These are phyloP conservation scores for Ambastaia sidthimunki DNA, from an alignment of 2,797 vertebrate genomes.

Conservation along the genomic window DNA sequence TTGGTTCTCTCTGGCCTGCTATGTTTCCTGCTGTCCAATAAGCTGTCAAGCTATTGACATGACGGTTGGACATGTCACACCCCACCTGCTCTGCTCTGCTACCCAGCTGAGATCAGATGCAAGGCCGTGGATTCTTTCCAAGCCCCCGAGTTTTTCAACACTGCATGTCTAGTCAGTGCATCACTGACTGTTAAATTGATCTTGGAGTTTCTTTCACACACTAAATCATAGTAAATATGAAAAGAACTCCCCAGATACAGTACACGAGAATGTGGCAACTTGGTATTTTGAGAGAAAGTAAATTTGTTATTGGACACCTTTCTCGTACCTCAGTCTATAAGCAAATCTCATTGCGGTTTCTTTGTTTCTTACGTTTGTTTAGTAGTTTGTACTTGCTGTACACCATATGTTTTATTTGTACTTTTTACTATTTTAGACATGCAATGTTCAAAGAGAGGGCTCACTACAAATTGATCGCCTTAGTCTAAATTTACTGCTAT, in stretches of 20 bases:
- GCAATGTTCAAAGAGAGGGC: too few relatives aligned
- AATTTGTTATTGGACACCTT: not conserved
- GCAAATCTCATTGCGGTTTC: not conserved
- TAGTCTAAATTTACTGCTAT: too few relatives aligned
- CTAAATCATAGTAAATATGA: not conserved
- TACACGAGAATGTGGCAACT: not conserved
- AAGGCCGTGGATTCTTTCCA: constrained; percentile 44
- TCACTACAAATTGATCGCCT: not conserved
- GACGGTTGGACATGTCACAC: constrained; percentile 60
- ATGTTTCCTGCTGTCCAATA: constrained; percentile 66
- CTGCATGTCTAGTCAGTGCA: not conserved
- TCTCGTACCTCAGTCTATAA: not conserved
- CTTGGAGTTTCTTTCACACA: constrained; percentile 14
- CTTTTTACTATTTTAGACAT: too few relatives aligned
- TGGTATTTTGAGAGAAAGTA: not conserved
- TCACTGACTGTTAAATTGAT: constrained; percentile 1
- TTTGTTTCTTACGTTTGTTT: not conserved
- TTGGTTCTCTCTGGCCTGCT: constrained; percentile 63
- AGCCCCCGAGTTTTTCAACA: constrained; percentile 16
- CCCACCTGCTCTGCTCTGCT: constrained; percentile 58
- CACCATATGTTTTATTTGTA: not conserved
- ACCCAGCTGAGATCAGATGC: constrained; percentile 57
- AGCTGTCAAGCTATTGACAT: constrained; percentile 61
- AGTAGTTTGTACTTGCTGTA: not conserved
- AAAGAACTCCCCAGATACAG: not conserved